phyloP scores from a whole-genome alignment of 1,140 invertebrate species.

The Brachionus calyciflorus region DNA sequence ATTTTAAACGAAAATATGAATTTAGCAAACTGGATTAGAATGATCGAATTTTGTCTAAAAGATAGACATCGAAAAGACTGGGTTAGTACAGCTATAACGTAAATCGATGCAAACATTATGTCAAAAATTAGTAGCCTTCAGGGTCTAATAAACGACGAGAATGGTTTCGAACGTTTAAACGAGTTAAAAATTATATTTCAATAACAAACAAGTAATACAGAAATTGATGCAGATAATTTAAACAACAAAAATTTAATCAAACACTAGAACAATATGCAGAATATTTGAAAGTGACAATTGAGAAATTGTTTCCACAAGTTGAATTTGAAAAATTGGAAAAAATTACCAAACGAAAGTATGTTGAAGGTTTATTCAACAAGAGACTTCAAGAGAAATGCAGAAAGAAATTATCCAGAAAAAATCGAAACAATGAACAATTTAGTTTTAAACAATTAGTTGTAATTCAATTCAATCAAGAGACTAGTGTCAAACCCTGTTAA shows the following conservation, averaged over 20 bases:
- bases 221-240: constrained; percentile 3
- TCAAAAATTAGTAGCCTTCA: constrained; percentile 12
- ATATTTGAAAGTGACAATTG: neutral
- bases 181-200: constrained; percentile 2
- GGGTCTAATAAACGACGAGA: too few relatives aligned
- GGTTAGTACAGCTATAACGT: neutral
- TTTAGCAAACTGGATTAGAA: neutral
- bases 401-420: constrained; percentile 2
- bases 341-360: constrained; percentile 24
- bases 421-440: constrained; percentile 11
- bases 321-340: constrained; percentile 22
- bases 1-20: constrained; percentile 14
- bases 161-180: constrained; percentile 8
- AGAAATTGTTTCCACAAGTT: neutral
- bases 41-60: neutral
- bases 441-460: constrained; percentile 9
- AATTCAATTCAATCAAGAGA: too few relatives aligned
- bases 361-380: constrained; percentile 8
- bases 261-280: constrained; percentile 6
- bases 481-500: too few relatives aligned
- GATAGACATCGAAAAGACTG: too few relatives aligned
- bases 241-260: constrained; percentile 11
- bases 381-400: constrained; percentile 16
- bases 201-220: neutral
- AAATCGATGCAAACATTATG: neutral